Evolutionary conservation across 1,140 invertebrate genomes (phyloP).

Genomic region (Gryon sp.): DNA sequence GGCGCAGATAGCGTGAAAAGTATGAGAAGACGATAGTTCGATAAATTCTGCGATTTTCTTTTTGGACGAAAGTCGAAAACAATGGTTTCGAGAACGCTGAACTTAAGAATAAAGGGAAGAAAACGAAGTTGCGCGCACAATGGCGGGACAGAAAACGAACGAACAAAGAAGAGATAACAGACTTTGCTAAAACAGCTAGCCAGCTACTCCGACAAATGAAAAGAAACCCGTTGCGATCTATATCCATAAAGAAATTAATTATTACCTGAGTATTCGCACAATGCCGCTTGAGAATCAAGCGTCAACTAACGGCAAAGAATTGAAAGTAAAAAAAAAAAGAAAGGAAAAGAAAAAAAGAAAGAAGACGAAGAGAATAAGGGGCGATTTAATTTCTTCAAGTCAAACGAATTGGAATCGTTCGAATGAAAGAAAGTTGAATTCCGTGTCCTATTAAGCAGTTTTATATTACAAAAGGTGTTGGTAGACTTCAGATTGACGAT

Average conservation of each 20-base stretch:
- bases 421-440: no score
- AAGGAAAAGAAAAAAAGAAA: no score
- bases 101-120: conserved; percentile 24
- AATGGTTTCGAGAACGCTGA: conserved; percentile 48
- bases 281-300: conserved; percentile 6
- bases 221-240: conserved; percentile 11
- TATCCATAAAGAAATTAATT: conserved; percentile 43
- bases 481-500: no score
- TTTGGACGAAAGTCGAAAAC: conserved; percentile 39
- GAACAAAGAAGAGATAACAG: conserved; percentile 65
- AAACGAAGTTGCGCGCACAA: conserved; percentile 44
- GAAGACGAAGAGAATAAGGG: no score
- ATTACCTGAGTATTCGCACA: conserved; percentile 11
- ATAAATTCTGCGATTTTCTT: conserved; percentile 50
- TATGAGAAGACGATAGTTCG: conserved; percentile 9
- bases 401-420: no score
- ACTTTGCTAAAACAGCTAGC: conserved; percentile 57
- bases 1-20: conserved; percentile 6
- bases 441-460: no score
- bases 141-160: conserved; percentile 40
- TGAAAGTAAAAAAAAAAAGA: no score
- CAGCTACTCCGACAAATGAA: conserved; percentile 5
- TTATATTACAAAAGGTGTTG: no score
- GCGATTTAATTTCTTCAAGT: no score
- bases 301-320: not conserved